Evolutionary conservation across 37 sponge, comb jelly and placozoan genomes (phyloP).

Genomic region (Dysidea cf. avara): DNA sequence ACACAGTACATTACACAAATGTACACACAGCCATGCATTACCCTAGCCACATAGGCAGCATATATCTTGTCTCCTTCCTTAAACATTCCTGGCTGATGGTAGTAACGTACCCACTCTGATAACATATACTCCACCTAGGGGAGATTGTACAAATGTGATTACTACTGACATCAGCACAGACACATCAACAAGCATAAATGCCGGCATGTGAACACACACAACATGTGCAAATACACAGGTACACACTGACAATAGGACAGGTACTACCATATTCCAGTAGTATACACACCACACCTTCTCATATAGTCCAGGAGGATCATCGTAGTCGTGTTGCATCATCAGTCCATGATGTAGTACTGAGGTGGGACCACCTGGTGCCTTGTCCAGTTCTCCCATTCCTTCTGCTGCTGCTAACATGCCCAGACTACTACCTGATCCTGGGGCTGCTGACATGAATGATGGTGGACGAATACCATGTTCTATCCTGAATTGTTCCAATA

Average conservation of each 20-base stretch:
- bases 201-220: not conserved
- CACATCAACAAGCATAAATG: not conserved
- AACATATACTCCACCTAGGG: slow-evolving; percentile 87
- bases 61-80: slow-evolving; percentile 90
- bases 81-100: slow-evolving; percentile 83
- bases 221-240: not conserved
- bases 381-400: slow-evolving; percentile 42
- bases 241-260: not conserved
- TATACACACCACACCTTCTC: slow-evolving; percentile 69
- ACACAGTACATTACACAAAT: too few relatives aligned
- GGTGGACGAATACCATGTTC: slow-evolving; percentile 52
- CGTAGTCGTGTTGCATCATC: slow-evolving; percentile 47
- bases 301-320: slow-evolving; percentile 93
- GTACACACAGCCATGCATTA: slow-evolving; percentile 14
- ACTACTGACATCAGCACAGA: not conserved
- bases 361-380: slow-evolving; percentile 39
- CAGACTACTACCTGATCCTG: not conserved
- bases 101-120: slow-evolving; percentile 94
- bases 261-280: not conserved
- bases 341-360: not conserved
- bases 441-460: slow-evolving; percentile 7
- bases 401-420: not conserved
- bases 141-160: not conserved
- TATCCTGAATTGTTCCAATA: slow-evolving; percentile 73
- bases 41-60: slow-evolving; percentile 85